Evolutionary conservation across 2,113 vertebrate genomes (phyloP).

Genomic region (Cathartes aura): DNA sequence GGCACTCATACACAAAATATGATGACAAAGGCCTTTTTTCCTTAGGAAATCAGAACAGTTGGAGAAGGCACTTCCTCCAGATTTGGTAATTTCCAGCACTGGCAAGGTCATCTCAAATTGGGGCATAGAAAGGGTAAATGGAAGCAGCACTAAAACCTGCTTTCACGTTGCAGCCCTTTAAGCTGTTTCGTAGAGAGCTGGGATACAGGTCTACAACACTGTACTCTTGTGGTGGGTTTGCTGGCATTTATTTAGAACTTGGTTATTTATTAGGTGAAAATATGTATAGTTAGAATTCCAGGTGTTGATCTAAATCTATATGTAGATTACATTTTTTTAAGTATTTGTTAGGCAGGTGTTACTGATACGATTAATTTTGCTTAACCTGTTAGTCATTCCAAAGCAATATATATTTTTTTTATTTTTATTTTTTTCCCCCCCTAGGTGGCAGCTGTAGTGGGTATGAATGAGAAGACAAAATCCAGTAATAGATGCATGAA

Average conservation of each 20-base stretch:
- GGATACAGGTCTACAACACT: not conserved
- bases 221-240: not conserved
- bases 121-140: not conserved
- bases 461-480: conserved; percentile 11
- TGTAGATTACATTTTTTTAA: not conserved
- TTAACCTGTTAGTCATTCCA: not conserved
- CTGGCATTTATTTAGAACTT: not conserved
- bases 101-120: not conserved
- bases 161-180: not conserved
- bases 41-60: not conserved
- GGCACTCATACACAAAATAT: not conserved
- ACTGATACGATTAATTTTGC: not conserved
- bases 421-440: not conserved
- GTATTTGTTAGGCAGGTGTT: not conserved
- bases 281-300: not conserved
- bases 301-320: not conserved
- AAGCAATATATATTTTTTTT: not conserved
- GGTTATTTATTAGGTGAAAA: not conserved
- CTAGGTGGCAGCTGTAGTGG: conserved; percentile 48
- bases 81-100: not conserved
- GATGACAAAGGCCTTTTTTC: conserved; percentile 2
- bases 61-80: not conserved
- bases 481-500: not conserved
- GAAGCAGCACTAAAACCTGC: not conserved
- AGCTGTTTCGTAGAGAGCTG: not conserved